Percentiles rank a stretch among this genome's conserved stretches.
phyloP scores from a whole-genome alignment of 2,113 vertebrate species.

The Turnix velox region DNA sequence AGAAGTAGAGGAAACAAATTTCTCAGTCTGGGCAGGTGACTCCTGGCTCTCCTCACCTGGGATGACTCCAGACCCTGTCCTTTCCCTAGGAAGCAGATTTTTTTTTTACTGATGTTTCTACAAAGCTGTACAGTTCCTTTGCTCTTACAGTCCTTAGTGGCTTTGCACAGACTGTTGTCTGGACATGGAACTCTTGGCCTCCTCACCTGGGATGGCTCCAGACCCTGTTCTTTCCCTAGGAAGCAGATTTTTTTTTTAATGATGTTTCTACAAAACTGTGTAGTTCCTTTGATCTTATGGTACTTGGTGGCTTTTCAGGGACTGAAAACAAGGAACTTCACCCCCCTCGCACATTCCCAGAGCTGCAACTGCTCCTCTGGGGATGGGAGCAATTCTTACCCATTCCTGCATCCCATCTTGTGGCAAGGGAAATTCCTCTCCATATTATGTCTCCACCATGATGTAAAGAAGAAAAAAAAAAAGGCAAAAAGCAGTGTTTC shows the following conservation, averaged over 20 bases:
- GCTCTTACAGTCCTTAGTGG: neutral
- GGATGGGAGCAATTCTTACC: neutral
- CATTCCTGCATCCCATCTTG: neutral
- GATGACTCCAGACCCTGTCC: neutral
- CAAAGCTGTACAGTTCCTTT: neutral
- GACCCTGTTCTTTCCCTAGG: neutral
- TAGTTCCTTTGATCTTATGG: neutral
- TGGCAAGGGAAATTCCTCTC: neutral
- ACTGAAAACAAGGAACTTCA: neutral
- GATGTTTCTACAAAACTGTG: neutral
- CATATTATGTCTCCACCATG: neutral
- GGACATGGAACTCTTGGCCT: neutral
- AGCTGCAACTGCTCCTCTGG: fast-evolving
- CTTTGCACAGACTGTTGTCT: neutral
- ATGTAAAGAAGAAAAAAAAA: neutral
- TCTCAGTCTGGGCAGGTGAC: neutral
- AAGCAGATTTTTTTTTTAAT: neutral
- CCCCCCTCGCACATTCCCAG: neutral
- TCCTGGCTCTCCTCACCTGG: neutral
- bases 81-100: neutral
- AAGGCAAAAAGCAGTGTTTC: neutral
- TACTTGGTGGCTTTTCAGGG: neutral
- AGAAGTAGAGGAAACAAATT: neutral
- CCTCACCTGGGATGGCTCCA: neutral
- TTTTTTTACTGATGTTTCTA: neutral